Percentiles rank a stretch among this genome's conserved stretches.
Evolutionary conservation across 2,888 invertebrate genomes (phyloP).

Genomic region (Drosophila anceps): DNA sequence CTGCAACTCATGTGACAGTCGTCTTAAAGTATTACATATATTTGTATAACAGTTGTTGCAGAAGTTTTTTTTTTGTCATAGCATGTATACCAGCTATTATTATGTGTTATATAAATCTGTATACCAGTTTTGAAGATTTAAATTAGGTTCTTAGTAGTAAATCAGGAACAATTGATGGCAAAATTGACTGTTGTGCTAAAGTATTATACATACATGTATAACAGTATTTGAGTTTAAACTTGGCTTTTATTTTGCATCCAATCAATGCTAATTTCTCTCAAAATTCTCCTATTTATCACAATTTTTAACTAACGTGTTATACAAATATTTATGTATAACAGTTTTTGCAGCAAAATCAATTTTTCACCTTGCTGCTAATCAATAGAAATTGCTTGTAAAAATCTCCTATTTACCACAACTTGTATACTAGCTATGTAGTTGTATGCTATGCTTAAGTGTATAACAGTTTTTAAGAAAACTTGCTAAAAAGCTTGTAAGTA

Average conservation of each 20-base stretch:
- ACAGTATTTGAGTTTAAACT: background rate
- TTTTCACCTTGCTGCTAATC: too few relatives aligned
- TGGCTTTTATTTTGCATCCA: background rate
- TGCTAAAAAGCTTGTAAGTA: background rate
- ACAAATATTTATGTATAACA: background rate
- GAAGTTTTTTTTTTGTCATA: too few relatives aligned
- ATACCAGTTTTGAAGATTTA: too few relatives aligned
- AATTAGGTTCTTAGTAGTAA: background rate
- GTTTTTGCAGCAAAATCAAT: background rate
- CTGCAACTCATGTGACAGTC: too few relatives aligned
- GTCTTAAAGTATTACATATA: too few relatives aligned
- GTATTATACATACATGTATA: background rate
- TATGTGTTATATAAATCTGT: too few relatives aligned
- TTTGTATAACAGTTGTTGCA: too few relatives aligned
- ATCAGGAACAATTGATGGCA: background rate
- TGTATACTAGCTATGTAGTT: background rate
- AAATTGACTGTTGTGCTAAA: background rate
- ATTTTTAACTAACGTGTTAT: background rate
- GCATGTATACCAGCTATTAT: too few relatives aligned
- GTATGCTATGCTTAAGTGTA: background rate
- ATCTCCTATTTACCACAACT: background rate
- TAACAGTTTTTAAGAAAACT: background rate
- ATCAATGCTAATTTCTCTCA: background rate
- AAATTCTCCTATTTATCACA: accelerated
- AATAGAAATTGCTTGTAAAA: background rate